Percentiles rank a stretch among this genome's conserved stretches.
phyloP scores from a whole-genome alignment of 2,888 invertebrate genomes.

The Hetaerina titia region DNA sequence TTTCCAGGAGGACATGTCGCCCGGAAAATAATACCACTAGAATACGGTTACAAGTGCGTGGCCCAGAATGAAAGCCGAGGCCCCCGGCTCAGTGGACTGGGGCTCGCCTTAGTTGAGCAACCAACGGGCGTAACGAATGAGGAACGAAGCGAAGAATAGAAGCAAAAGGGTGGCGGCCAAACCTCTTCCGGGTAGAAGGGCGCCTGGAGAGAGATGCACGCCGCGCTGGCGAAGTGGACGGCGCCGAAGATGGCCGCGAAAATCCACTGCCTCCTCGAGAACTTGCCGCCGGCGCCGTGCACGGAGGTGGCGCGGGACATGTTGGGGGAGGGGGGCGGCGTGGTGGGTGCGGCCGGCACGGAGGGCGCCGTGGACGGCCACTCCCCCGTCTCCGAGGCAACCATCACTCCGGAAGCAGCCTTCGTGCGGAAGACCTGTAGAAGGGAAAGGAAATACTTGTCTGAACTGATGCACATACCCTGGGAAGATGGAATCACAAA shows the following conservation, averaged over 20 bases:
- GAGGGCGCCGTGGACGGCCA: not conserved
- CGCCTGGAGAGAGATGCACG: conserved; percentile 77
- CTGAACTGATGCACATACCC: too few species aligned
- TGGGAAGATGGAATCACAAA: too few species aligned
- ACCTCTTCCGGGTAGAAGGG: conserved; percentile 78
- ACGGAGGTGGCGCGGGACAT: not conserved
- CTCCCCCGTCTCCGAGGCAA: not conserved
- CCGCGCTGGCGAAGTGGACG: conserved; percentile 76
- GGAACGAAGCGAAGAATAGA: too few species aligned
- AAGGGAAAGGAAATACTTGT: not conserved
- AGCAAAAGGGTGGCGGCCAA: not conserved
- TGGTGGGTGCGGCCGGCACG: not conserved
- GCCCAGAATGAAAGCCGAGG: too few species aligned
- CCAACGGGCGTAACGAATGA: too few species aligned
- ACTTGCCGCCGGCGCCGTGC: not conserved
- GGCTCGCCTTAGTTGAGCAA: too few species aligned
- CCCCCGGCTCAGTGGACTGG: too few species aligned
- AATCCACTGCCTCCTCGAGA: conserved; percentile 74
- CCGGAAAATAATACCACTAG: too few species aligned
- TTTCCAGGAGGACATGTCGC: too few species aligned
- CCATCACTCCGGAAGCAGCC: not conserved
- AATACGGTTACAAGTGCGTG: too few species aligned
- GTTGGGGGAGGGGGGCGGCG: conserved; percentile 13
- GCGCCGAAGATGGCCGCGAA: conserved; percentile 75
- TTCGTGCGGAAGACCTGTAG: not conserved